A percentile compares a stretch with the other conserved stretches of the same genome.
Conservation (phyloP, 2,113 vertebrate genomes). For the Rhabdornis inornatus region DNA sequence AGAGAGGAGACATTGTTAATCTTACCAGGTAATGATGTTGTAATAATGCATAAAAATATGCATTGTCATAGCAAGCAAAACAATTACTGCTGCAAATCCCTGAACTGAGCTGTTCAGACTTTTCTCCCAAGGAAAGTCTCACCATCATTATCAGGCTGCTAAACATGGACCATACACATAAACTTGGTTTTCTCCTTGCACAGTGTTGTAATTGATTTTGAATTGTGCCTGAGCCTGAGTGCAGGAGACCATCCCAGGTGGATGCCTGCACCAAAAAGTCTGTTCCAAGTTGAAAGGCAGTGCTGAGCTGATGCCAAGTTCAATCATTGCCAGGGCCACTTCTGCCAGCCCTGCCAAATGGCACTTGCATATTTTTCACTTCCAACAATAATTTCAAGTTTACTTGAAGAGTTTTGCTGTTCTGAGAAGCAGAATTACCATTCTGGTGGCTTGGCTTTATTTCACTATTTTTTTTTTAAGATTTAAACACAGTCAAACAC, state of each 20-base stretch:
- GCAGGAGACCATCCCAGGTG: not conserved
- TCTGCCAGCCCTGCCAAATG: not conserved
- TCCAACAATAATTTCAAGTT: not conserved
- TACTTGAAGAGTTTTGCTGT: not conserved
- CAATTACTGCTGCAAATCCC: not conserved
- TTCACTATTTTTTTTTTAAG: not conserved
- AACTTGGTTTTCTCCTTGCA: not conserved
- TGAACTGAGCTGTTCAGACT: not conserved
- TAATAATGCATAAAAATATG: not conserved
- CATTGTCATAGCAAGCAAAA: not conserved
- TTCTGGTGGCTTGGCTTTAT: not conserved
- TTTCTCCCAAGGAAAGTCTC: not conserved
- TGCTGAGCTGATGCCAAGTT: not conserved
- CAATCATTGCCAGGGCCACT: accelerated
- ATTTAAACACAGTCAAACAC: not conserved
- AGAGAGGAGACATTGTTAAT: not conserved
- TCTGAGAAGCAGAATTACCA: not conserved
- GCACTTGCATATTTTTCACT: not conserved
- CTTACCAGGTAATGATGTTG: not conserved
- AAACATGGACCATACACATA: not conserved
- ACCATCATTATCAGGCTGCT: not conserved
- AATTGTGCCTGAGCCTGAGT: not conserved
- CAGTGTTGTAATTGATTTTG: not conserved
- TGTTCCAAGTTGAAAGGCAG: not conserved
- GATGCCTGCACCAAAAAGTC: not conserved